These are phyloP conservation scores for Cyanoliseus patagonus DNA, from an alignment of 2,113 vertebrate genomes.

Conservation along the genomic window DNA sequence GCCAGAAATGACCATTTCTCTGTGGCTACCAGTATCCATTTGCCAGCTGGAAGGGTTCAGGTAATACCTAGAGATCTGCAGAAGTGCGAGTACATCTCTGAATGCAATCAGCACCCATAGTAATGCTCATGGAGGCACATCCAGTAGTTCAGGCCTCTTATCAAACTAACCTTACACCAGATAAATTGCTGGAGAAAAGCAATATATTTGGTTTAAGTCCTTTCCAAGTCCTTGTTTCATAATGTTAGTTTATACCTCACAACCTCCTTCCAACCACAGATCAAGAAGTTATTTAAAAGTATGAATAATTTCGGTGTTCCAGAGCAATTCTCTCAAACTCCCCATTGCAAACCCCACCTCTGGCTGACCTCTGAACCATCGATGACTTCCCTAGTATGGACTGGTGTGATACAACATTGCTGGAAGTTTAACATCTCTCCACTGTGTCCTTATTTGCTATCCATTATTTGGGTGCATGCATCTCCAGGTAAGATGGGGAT, in stretches of 20 bases:
- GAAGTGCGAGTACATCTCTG: background rate
- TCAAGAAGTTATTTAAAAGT: background rate
- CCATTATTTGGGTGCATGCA: background rate
- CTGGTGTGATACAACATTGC: fast-evolving
- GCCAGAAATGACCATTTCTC: background rate
- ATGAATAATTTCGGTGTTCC: background rate
- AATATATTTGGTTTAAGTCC: background rate
- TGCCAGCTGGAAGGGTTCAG: background rate
- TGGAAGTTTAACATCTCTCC: background rate
- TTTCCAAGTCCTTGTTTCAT: background rate
- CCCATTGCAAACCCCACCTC: background rate
- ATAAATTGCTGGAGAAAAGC: fast-evolving
- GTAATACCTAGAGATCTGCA: background rate
- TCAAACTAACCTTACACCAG: background rate
- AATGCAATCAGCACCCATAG: background rate
- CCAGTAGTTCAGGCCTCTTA: background rate
- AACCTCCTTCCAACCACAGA: background rate
- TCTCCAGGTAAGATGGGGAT: background rate
- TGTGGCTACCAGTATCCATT: background rate
- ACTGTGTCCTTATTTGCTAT: background rate
- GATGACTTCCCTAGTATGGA: background rate
- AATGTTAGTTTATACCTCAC: background rate
- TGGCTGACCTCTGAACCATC: fast-evolving
- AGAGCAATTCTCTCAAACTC: background rate
- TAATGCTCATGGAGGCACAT: background rate